Evolutionary conservation across 2,113 vertebrate species (phyloP).

Genomic region (Carassius auratus): DNA sequence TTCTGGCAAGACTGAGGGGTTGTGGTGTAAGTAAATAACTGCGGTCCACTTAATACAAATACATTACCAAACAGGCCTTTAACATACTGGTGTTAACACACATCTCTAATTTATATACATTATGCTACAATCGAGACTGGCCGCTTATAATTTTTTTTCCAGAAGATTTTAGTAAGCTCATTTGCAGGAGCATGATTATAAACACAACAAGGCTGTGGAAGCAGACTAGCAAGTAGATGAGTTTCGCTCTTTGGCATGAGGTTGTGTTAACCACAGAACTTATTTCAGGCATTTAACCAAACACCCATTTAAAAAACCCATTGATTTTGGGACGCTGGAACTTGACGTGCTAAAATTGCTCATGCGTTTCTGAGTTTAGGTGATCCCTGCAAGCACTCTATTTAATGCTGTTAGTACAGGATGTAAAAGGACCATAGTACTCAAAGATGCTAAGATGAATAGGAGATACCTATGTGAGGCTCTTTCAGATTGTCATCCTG

Average conservation of each 20-base stretch:
- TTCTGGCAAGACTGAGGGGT: slow-evolving; percentile 82
- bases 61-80: too few relatives aligned
- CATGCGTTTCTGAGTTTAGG: background rate
- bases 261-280: background rate
- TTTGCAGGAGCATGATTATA: too few relatives aligned
- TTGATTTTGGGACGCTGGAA: background rate
- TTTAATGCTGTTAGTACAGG: background rate
- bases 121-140: too few relatives aligned
- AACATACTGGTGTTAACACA: too few relatives aligned
- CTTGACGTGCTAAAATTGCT: background rate
- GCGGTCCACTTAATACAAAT: background rate
- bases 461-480: slow-evolving; percentile 86
- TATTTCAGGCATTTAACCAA: background rate
- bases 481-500: slow-evolving; percentile 79
- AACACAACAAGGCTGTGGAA: too few relatives aligned
- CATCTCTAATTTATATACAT: too few relatives aligned
- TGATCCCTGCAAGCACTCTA: background rate
- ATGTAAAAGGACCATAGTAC: background rate
- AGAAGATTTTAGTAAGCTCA: too few relatives aligned
- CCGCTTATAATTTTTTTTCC: too few relatives aligned
- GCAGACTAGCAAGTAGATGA: too few relatives aligned
- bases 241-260: too few relatives aligned
- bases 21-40: slow-evolving; percentile 24
- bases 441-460: background rate
- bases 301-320: background rate